phyloP scores from a whole-genome alignment of 1,140 invertebrate genomes.

The Nasonia longicornis region DNA sequence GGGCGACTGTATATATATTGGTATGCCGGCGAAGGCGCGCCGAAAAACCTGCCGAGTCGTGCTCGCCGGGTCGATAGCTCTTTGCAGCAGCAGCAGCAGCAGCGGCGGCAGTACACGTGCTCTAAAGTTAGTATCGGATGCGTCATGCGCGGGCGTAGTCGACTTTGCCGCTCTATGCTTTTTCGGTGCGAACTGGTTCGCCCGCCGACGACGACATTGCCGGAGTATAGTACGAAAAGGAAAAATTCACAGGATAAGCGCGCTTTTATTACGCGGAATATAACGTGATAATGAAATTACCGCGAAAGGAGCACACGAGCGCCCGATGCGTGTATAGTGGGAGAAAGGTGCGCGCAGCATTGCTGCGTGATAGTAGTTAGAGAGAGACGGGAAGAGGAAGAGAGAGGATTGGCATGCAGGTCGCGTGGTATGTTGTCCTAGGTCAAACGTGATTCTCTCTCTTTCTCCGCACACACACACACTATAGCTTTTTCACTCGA shows the following conservation, averaged over 20 bases:
- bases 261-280: background rate
- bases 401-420: constrained; percentile 63
- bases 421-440: constrained; percentile 65
- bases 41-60: constrained; percentile 25
- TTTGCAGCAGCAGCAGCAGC: background rate
- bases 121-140: constrained; percentile 35
- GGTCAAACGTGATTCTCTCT: constrained; percentile 61
- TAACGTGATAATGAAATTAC: constrained; percentile 10
- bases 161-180: background rate
- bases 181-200: background rate
- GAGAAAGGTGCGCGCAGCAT: constrained; percentile 18
- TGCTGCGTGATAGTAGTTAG: constrained; percentile 13
- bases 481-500: background rate
- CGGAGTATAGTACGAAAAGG: background rate
- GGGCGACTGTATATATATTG: background rate
- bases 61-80: background rate
- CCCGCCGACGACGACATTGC: too few relatives aligned
- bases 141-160: background rate
- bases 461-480: constrained; percentile 24
- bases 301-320: background rate
- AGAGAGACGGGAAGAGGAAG: constrained; percentile 50
- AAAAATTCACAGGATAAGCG: background rate
- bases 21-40: constrained; percentile 2
- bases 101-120: background rate
- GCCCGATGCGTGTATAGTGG: background rate